Conservation (phyloP, 2,797 vertebrate species). For the Botia almorhae region DNA sequence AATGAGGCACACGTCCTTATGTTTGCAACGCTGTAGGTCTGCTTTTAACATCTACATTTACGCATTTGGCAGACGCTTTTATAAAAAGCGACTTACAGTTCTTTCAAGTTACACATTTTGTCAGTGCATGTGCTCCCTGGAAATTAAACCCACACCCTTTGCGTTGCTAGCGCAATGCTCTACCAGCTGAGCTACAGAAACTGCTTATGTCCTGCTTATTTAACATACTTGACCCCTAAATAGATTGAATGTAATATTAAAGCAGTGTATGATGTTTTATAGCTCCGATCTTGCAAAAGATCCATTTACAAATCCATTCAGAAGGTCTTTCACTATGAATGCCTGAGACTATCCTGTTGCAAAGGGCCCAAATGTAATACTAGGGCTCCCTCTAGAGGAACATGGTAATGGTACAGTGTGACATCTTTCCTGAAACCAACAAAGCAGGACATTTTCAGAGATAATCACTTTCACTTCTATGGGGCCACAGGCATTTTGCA, state of each 20-base stretch:
- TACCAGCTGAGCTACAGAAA: too few relatives aligned
- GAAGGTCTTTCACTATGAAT: background rate
- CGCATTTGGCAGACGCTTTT: too few relatives aligned
- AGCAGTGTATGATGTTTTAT: background rate
- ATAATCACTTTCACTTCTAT: background rate
- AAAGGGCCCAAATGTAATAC: background rate
- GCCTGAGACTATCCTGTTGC: background rate
- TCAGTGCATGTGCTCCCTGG: too few relatives aligned
- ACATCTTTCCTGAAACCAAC: background rate
- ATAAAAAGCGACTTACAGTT: too few relatives aligned
- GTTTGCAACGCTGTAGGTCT: background rate
- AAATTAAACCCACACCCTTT: too few relatives aligned
- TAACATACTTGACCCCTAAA: background rate
- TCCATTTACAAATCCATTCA: background rate
- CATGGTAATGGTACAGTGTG: background rate
- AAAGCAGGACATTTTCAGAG: background rate
- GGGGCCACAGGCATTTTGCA: background rate
- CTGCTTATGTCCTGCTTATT: background rate
- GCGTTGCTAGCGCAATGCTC: too few relatives aligned
- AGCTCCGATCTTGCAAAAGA: background rate
- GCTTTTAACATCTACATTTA: background rate
- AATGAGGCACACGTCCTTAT: background rate
- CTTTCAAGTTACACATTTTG: too few relatives aligned
- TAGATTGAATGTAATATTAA: background rate
- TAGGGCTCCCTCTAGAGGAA: conserved; percentile 30